A percentile compares a stretch with the other conserved stretches of the same genome.
Conservation (phyloP, 1,140 invertebrate species). For the Ceratina japonica region DNA sequence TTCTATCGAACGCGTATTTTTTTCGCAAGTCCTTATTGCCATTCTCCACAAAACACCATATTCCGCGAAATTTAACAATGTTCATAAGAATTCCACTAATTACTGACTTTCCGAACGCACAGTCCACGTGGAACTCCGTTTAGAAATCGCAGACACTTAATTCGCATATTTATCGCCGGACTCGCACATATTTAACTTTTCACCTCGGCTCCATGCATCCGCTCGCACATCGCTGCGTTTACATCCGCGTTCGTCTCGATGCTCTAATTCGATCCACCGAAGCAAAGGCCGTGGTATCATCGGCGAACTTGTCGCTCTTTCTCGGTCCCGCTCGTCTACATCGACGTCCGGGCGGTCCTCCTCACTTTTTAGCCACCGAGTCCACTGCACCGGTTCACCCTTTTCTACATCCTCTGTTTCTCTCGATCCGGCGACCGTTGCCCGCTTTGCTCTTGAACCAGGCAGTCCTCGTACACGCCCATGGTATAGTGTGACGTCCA, state of each 20-base stretch:
- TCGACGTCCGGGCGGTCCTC: not conserved
- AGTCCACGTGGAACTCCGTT: no score
- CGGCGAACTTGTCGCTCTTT: constrained; percentile 7
- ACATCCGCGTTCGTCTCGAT: not conserved
- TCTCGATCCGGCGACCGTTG: not conserved
- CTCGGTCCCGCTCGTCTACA: not conserved
- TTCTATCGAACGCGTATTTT: not conserved
- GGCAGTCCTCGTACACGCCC: not conserved
- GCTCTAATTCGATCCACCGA: constrained; percentile 19
- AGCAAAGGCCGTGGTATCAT: constrained; percentile 8
- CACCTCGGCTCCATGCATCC: no score
- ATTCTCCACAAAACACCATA: no score
- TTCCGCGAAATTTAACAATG: no score
- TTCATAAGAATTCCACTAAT: no score
- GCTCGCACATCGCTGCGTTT: not conserved
- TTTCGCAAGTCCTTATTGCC: no score
- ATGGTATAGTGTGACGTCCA: constrained; percentile 10
- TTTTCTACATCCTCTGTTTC: not conserved
- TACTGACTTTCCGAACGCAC: no score
- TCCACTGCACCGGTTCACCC: not conserved
- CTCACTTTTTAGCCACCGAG: constrained; percentile 11
- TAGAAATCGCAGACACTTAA: not conserved
- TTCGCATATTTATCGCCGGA: not conserved
- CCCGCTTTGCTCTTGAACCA: constrained; percentile 36
- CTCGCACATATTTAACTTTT: constrained; percentile 6